These are phyloP conservation scores for Xiphophorus hellerii DNA, from an alignment of 2,113 vertebrate species.

Conservation along the genomic window DNA sequence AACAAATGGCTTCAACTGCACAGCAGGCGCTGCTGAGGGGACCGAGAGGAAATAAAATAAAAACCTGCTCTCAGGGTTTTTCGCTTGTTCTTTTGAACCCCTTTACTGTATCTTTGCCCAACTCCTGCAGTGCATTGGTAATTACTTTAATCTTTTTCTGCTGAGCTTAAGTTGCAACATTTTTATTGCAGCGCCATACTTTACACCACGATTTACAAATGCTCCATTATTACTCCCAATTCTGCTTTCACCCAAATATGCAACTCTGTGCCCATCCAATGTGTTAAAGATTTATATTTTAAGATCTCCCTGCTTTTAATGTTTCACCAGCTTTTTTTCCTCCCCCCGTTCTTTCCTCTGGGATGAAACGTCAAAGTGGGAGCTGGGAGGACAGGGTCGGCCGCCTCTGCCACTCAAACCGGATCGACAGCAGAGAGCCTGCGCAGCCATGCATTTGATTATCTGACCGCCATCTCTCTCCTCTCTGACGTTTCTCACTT, in stretches of 20 bases:
- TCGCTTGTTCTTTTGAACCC: conserved; percentile 8
- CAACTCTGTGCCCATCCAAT: conserved; percentile 3
- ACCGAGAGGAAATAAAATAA: conserved; percentile 38
- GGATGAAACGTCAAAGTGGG: conserved; percentile 47
- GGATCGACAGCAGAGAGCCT: conserved; percentile 62
- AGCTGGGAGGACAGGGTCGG: conserved; percentile 47
- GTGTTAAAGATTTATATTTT: not conserved
- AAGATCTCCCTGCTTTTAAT: not conserved
- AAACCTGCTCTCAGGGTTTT: conserved; percentile 20
- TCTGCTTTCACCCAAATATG: conserved; percentile 18
- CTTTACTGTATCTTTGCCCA: not conserved
- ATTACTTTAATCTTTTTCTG: conserved; percentile 3
- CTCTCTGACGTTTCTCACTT: conserved; percentile 62
- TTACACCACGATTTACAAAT: conserved; percentile 4
- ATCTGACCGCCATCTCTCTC: conserved; percentile 61
- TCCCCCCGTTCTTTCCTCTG: conserved; percentile 38
- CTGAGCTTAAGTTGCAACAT: not conserved
- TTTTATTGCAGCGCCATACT: not conserved
- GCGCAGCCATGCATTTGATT: conserved; percentile 78
- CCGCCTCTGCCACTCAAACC: conserved; percentile 53
- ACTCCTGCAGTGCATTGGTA: not conserved
- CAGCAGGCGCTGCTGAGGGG: conserved; percentile 17
- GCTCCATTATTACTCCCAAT: conserved; percentile 21
- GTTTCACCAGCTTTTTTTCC: not conserved
- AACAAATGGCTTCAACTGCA: conserved; percentile 42